Conservation (phyloP, 2,113 vertebrate genomes). For the Datnioides undecimradiatus region DNA sequence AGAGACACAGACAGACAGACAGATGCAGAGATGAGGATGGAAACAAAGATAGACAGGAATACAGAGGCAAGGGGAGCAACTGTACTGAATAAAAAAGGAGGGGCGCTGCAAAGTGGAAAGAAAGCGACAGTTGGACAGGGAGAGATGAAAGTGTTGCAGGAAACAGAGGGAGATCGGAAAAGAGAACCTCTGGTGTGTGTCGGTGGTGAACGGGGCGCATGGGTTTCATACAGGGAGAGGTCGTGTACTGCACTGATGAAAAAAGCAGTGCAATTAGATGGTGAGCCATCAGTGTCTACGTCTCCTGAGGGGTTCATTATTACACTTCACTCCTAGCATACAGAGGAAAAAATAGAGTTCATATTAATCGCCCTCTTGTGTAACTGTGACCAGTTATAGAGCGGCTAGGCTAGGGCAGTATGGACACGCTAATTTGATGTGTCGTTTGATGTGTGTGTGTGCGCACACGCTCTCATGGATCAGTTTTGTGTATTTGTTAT, state of each 20-base stretch:
- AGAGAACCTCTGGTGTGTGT: constrained; percentile 58
- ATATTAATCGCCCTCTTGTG: constrained; percentile 79
- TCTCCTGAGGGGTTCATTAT: constrained; percentile 80
- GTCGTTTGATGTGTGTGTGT: constrained; percentile 64
- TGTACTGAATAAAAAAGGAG: constrained; percentile 7
- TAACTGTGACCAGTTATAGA: constrained; percentile 77
- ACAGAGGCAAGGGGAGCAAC: constrained; percentile 11
- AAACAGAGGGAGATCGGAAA: constrained; percentile 43
- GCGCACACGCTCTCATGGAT: not conserved
- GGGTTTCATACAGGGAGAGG: constrained; percentile 76
- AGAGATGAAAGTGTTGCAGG: constrained; percentile 44
- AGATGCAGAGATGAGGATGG: constrained; percentile 19
- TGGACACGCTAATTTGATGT: constrained; percentile 69
- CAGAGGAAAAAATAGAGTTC: constrained; percentile 71
- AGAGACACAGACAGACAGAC: constrained; percentile 32
- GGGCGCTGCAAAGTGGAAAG: constrained; percentile 21
- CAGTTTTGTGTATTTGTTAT: constrained; percentile 29
- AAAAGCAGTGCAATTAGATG: constrained; percentile 85
- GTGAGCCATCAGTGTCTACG: constrained; percentile 80
- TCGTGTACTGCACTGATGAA: constrained; percentile 77
- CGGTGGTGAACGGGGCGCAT: constrained; percentile 43
- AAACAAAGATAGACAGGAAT: constrained; percentile 31
- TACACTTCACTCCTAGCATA: constrained; percentile 74
- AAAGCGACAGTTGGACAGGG: constrained; percentile 38
- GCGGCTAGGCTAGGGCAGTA: constrained; percentile 58